These are phyloP conservation scores for Callorhinus ursinus DNA, from an alignment of 2,113 vertebrate species.

Conservation along the genomic window DNA sequence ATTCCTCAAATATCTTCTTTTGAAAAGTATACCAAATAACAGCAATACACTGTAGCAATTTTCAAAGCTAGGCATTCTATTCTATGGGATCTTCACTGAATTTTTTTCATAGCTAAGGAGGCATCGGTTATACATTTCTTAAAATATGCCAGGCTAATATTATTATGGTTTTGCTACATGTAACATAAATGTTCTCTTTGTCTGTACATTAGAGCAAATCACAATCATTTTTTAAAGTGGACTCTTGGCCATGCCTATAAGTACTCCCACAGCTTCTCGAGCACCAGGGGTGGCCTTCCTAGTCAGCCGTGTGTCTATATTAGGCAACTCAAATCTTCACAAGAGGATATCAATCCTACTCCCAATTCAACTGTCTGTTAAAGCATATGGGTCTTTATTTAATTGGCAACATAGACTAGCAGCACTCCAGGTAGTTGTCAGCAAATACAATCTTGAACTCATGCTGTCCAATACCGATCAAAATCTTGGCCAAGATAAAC, in stretches of 20 bases:
- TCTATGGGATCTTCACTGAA: neutral
- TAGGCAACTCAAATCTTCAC: constrained; percentile 76
- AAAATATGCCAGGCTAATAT: constrained; percentile 34
- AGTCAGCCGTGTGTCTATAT: constrained; percentile 69
- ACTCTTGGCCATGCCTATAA: constrained; percentile 56
- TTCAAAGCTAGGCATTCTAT: constrained; percentile 27
- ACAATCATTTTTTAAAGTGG: constrained; percentile 53
- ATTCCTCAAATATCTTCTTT: constrained; percentile 42
- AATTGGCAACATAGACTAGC: constrained; percentile 75
- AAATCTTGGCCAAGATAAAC: constrained; percentile 76
- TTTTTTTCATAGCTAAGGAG: neutral
- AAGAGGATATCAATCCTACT: constrained; percentile 77
- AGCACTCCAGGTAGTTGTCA: constrained; percentile 80
- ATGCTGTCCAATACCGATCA: constrained; percentile 72
- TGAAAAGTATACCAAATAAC: neutral
- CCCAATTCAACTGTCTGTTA: constrained; percentile 77
- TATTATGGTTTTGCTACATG: neutral
- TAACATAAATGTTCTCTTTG: constrained; percentile 24
- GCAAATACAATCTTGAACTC: constrained; percentile 77
- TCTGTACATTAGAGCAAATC: constrained; percentile 47
- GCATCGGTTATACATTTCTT: neutral
- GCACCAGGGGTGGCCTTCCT: constrained; percentile 67
- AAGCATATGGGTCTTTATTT: constrained; percentile 77
- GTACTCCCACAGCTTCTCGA: constrained; percentile 64
- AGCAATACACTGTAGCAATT: neutral